phyloP scores from a whole-genome alignment of 1,140 invertebrate species.

The Ceratitis capitata region DNA sequence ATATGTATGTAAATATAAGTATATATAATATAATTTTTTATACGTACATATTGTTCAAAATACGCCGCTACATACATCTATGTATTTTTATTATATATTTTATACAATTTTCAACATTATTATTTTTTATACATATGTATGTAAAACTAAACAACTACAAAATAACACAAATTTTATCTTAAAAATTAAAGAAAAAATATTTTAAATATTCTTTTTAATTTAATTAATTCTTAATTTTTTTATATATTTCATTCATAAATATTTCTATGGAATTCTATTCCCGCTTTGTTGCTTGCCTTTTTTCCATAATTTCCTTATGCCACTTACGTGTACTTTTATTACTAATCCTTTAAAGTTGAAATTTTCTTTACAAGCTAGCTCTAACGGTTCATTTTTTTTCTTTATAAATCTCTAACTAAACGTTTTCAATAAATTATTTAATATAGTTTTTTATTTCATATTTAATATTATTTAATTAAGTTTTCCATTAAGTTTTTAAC shows the following conservation, averaged over 20 bases:
- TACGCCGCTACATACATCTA: neutral
- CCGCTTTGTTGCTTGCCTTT: neutral
- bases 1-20: neutral
- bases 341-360: neutral
- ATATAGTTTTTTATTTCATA: neutral
- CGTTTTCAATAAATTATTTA: neutral
- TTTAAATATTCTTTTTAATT: too few relatives aligned
- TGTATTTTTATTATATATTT: neutral
- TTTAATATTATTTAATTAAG: neutral
- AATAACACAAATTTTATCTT: neutral
- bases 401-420: constrained; percentile 3
- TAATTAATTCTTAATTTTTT: too few relatives aligned
- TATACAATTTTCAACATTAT: neutral
- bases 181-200: neutral
- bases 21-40: neutral
- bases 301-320: neutral
- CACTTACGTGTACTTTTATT: neutral
- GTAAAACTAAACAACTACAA: neutral
- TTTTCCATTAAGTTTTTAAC: neutral
- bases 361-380: neutral
- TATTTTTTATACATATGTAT: neutral
- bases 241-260: neutral
- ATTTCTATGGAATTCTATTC: constrained; percentile 18
- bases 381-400: neutral
- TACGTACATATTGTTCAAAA: neutral